Base-by-base conservation (phyloP, 2,113 vertebrate genomes). In the Grallaria varia region DNA sequence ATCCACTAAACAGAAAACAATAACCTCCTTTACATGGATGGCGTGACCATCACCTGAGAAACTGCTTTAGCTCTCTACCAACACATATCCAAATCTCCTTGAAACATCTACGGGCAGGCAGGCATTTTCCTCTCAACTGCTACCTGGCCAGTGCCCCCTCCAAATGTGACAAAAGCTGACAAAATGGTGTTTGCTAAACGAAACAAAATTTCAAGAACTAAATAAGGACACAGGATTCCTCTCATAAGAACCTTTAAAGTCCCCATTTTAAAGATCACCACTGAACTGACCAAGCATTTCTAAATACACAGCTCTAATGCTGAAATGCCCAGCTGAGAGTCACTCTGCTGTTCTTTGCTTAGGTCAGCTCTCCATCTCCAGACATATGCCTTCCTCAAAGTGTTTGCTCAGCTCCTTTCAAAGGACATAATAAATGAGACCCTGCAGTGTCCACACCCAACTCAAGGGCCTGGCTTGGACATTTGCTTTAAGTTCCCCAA, bases 361-460 rank as follows among this genome's bases (percentile, higher is more conserved):
- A 85, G 37, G 31, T 93, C 91, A 94, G 94, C 96, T 89, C 78
- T 93, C 53, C 71, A 77, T 59, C 59, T 85, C 78, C 0, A 73
- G 63, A 56, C 82, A 18, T 5, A 47, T 4, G 64, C 59, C 75
- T 28, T 64, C 21, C 44, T 14, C 13, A 28, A 64, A 94, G 73
- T 8, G 82, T 73, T 47, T 76, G 82, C 45, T 93, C 95, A 94
- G 96, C 85, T 83, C 47, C 62, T 90, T 96, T 53, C 59, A 37
- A 42, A 92, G 82, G 79, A 73, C 90, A 44, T 2, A 4, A 49
- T 28, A 62, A 76, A 92, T 62, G 71, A 90, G 83, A 83, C 44
- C 39, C 40, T 58, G 52, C 31, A 5, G 4, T 14, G 74, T 60
- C 62, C 84, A 75, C 62, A 47, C 49, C 56, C 87, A 59, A 0